A percentile compares a stretch with the other conserved stretches of the same genome.
Evolutionary conservation across 2,797 vertebrate species (phyloP).

Genomic region (Onychomys arenicola): DNA sequence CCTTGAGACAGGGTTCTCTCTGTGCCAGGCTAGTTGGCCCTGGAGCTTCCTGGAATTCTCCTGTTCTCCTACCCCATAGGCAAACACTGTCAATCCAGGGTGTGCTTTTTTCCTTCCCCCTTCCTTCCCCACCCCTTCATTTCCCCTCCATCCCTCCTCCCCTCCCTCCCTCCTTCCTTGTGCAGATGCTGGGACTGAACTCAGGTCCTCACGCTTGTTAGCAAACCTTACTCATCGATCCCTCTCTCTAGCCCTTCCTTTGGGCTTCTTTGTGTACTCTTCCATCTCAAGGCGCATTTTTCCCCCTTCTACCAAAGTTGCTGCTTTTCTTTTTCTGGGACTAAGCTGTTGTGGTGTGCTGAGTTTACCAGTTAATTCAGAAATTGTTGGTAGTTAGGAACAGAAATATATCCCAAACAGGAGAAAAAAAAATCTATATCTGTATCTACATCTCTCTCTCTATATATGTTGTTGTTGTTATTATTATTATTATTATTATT

Average conservation of each 20-base stretch:
- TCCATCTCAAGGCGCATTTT: background rate
- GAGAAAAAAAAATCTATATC: background rate
- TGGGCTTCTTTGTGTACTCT: background rate
- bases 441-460: too few species aligned
- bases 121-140: fast-evolving
- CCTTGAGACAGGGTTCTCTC: background rate
- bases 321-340: background rate
- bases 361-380: background rate
- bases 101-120: background rate
- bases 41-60: background rate
- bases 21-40: background rate
- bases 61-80: background rate
- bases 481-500: too few species aligned
- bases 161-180: background rate
- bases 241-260: background rate
- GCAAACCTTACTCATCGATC: background rate
- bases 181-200: background rate
- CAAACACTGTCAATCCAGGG: background rate
- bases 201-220: background rate
- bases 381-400: background rate
- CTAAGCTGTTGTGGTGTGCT: background rate
- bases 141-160: background rate
- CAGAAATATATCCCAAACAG: background rate
- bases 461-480: too few species aligned
- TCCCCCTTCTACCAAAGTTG: too few species aligned